Evolutionary conservation across 2,888 invertebrate species (phyloP).

Genomic region (Adelognathus sp.): DNA sequence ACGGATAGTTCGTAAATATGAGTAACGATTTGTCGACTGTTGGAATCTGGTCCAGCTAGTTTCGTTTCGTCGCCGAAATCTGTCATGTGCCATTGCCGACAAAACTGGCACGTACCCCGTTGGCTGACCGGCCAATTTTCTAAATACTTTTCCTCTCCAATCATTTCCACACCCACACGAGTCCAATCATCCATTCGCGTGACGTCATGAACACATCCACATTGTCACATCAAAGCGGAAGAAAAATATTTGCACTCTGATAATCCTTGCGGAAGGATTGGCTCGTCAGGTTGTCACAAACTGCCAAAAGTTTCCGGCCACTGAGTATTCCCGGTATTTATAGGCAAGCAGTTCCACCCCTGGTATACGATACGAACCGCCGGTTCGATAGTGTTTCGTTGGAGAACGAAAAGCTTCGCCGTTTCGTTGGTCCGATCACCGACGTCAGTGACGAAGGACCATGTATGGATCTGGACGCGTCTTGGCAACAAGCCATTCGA

Average conservation of each 20-base stretch:
- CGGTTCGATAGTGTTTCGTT: background rate
- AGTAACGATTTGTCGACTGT: background rate
- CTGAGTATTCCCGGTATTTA: slow-evolving; percentile 19
- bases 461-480: slow-evolving; percentile 43
- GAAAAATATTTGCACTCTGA: background rate
- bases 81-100: background rate
- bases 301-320: slow-evolving; percentile 29
- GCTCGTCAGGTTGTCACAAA: background rate
- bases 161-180: no score
- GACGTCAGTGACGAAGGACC: slow-evolving; percentile 45
- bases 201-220: background rate
- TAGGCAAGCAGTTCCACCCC: background rate
- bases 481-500: slow-evolving; percentile 42
- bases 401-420: slow-evolving; percentile 19
- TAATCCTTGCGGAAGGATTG: background rate
- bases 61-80: background rate
- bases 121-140: slow-evolving; percentile 25
- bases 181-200: background rate
- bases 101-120: slow-evolving; percentile 8
- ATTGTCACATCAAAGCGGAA: background rate
- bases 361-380: background rate
- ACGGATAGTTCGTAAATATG: background rate
- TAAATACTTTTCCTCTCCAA: background rate
- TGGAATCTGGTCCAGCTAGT: background rate
- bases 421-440: slow-evolving; percentile 18